A percentile compares a stretch with the other conserved stretches of the same genome.
phyloP scores from a whole-genome alignment of 2,888 invertebrate species.

The Punctoribates punctum region DNA sequence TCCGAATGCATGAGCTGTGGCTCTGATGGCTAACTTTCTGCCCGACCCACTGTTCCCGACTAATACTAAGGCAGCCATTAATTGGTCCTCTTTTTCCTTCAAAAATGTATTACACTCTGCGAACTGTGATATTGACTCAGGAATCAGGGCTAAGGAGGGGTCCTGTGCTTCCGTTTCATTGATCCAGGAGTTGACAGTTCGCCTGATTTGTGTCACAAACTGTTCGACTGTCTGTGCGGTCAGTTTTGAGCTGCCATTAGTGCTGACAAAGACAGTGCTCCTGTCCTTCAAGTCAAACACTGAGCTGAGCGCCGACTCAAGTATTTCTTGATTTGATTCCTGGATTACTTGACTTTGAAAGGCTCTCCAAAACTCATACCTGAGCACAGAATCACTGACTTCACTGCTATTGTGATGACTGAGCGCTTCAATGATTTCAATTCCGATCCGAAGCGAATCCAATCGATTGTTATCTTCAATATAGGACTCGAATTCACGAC shows the following conservation, averaged over 20 bases:
- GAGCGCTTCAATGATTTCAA: slow-evolving; percentile 23
- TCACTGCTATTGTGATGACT: slow-evolving; percentile 10
- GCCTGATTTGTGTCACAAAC: neutral
- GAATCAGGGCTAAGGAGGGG: slow-evolving; percentile 22
- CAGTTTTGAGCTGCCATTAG: slow-evolving; percentile 27
- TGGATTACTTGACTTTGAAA: neutral
- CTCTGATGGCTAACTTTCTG: slow-evolving; percentile 31
- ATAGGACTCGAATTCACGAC: neutral
- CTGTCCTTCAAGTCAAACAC: neutral
- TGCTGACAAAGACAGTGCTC: neutral
- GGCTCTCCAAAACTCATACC: slow-evolving; percentile 35
- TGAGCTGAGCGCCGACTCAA: neutral
- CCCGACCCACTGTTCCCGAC: slow-evolving; percentile 39
- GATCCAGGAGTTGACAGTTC: slow-evolving; percentile 8
- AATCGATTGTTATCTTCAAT: neutral
- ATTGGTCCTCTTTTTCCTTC: neutral
- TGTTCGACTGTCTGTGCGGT: slow-evolving; percentile 12
- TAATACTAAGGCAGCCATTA: slow-evolving; percentile 29
- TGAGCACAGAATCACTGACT: neutral
- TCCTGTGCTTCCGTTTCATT: slow-evolving; percentile 29
- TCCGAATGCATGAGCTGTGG: slow-evolving; percentile 37
- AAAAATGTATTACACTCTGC: slow-evolving; percentile 24
- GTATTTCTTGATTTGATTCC: neutral
- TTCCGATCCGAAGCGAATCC: slow-evolving; percentile 26
- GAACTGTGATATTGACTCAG: slow-evolving; percentile 33